Base-by-base conservation (phyloP, 2,797 vertebrate genomes). In the Simalia tracyae region DNA sequence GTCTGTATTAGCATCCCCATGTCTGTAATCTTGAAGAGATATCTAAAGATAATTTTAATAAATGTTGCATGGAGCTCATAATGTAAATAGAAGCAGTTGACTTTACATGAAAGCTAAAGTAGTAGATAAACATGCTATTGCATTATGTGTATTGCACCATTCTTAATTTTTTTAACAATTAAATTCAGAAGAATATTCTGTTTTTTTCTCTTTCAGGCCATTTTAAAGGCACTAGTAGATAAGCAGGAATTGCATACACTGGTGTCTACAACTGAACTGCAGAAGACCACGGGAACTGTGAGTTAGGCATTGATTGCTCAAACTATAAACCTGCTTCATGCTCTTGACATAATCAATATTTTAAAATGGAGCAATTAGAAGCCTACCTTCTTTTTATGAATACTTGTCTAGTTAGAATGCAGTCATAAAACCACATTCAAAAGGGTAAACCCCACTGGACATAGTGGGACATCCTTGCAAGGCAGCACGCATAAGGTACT, bases 201-300 rank as follows among this genome's bases (percentile, higher is more conserved):
- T 22, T 88, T 61, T 4, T 2, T 28, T 60, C 66, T 63, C 86
- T 92, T 92, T 94, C 95, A 99, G 98, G 98, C 98, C 86, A 98
- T 97, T 36, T 97, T 99, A 10, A 94, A 94, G 81, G 98, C 98
- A 59, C 94, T 98, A 92, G 95, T 99, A 93, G 96, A 98, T 84
- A 97, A 98, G 50, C 94, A 98, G 94, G 98, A 98, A 94, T 96
- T 98, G 5, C 92, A 97, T 86, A 98, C 98, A 2, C 97, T 98
- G 98, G 98, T 99, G 87, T 98, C 98, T 14, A 98, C 98, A 92
- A 98, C 97, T 60, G 98, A 98, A 94, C 97, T 99, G 92, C 98
- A 99, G 97, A 99, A 98, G 96, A 98, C 98, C 22, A 98, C 95
- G 22, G 98, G 98, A 96, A 98, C 97, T 11, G 97, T 97, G 95